phyloP scores from a whole-genome alignment of 2,888 invertebrate species.

The Acheta domesticus region DNA sequence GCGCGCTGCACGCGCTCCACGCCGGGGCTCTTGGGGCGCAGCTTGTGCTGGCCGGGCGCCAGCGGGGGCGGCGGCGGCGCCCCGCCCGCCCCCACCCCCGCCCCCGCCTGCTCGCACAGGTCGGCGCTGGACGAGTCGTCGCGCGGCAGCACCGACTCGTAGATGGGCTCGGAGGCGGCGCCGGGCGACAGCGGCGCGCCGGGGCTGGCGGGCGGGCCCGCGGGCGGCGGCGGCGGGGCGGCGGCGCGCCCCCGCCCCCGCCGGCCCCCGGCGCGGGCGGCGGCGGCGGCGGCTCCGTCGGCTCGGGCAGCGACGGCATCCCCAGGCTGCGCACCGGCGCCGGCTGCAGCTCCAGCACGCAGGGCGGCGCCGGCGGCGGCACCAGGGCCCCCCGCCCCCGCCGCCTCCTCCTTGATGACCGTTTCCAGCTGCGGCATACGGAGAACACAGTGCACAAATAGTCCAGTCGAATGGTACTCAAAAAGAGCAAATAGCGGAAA shows the following conservation, averaged over 20 bases:
- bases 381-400: conserved; percentile 53
- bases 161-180: conserved; percentile 62
- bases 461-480: too few relatives aligned
- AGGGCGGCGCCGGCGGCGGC: conserved; percentile 40
- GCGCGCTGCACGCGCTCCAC: conserved; percentile 43
- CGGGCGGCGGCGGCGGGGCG: conserved; percentile 68
- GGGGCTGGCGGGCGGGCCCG: conserved; percentile 69
- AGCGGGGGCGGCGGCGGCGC: conserved; percentile 43
- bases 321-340: conserved; percentile 47
- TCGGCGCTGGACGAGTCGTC: conserved; percentile 48
- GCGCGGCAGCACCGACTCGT: conserved; percentile 77
- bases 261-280: conserved; percentile 51
- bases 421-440: conserved; percentile 52
- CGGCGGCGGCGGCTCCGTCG: conserved; percentile 71
- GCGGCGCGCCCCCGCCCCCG: conserved; percentile 45
- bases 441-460: too few relatives aligned
- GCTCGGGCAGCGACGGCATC: conserved; percentile 68
- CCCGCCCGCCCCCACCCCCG: conserved; percentile 23
- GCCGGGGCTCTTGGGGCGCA: conserved; percentile 47
- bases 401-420: conserved; percentile 61
- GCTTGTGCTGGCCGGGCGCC: conserved; percentile 45
- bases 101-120: conserved; percentile 35
- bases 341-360: conserved; percentile 41
- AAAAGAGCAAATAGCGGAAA: too few relatives aligned
- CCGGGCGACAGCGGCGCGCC: conserved; percentile 51